A percentile compares a stretch with the other conserved stretches of the same genome.
Conservation (phyloP, 1,140 invertebrate genomes). For the Lutraria rhynchaena region DNA sequence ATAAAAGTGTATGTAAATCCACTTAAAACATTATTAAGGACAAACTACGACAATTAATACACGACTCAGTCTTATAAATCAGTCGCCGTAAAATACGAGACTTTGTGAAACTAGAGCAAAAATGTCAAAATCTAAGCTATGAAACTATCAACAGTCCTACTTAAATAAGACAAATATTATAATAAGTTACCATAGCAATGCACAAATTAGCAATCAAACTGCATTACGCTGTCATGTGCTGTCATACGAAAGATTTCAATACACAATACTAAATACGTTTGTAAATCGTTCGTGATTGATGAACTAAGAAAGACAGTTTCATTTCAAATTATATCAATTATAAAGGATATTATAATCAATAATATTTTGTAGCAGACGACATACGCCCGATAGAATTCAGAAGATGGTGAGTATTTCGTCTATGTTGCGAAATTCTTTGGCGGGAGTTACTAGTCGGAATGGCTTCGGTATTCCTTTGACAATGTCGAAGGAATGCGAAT, state of each 20-base stretch:
- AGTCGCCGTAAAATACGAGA: too few species aligned
- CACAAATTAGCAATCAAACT: background rate
- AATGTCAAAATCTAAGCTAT: too few species aligned
- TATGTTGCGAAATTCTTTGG: background rate
- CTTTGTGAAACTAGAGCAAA: too few species aligned
- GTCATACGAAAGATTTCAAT: background rate
- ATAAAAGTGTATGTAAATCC: too few species aligned
- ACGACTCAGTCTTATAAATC: too few species aligned
- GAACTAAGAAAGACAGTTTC: constrained; percentile 45
- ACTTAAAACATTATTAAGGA: too few species aligned
- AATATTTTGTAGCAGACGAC: constrained; percentile 20
- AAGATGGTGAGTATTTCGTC: background rate
- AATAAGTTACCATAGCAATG: too few species aligned
- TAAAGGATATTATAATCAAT: constrained; percentile 48
- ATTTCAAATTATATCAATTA: constrained; percentile 54
- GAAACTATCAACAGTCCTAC: too few species aligned
- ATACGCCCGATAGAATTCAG: constrained; percentile 15
- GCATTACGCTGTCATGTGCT: background rate
- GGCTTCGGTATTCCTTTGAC: constrained; percentile 19
- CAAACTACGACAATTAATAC: too few species aligned
- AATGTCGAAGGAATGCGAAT: background rate
- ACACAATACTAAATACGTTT: constrained; percentile 18
- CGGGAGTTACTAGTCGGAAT: background rate
- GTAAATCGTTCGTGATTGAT: constrained; percentile 2
- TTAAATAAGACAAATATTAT: too few species aligned